These are phyloP conservation scores for Archilochus colubris DNA, from an alignment of 2,113 vertebrate species.

Conservation along the genomic window DNA sequence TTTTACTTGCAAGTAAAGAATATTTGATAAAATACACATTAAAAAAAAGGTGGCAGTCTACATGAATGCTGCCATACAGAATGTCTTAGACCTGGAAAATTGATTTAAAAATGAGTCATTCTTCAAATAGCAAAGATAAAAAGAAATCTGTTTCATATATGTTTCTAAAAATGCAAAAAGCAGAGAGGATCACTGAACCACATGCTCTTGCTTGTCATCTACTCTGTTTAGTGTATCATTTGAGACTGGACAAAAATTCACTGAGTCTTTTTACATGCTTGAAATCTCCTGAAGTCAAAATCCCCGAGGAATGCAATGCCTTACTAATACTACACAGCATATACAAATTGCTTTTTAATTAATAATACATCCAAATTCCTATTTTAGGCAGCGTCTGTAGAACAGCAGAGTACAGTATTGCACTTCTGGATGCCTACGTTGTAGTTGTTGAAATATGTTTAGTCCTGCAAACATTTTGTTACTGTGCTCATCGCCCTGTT, in stretches of 20 bases:
- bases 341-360: background rate
- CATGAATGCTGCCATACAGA: background rate
- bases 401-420: background rate
- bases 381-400: background rate
- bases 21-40: background rate
- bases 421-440: background rate
- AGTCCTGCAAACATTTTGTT: constrained; percentile 3
- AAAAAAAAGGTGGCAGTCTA: background rate
- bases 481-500: constrained; percentile 38
- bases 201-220: background rate
- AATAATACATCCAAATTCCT: background rate
- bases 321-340: background rate
- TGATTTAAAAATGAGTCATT: background rate
- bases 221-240: background rate
- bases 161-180: background rate
- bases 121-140: background rate
- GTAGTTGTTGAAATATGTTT: background rate
- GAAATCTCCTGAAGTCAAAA: background rate
- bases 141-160: background rate
- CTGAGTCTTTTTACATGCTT: background rate
- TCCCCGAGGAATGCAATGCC: background rate
- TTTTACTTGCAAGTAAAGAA: background rate
- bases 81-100: background rate
- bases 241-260: background rate
- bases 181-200: background rate